Conservation (phyloP, 2,888 invertebrate species). For the Alentia gelatinosa region DNA sequence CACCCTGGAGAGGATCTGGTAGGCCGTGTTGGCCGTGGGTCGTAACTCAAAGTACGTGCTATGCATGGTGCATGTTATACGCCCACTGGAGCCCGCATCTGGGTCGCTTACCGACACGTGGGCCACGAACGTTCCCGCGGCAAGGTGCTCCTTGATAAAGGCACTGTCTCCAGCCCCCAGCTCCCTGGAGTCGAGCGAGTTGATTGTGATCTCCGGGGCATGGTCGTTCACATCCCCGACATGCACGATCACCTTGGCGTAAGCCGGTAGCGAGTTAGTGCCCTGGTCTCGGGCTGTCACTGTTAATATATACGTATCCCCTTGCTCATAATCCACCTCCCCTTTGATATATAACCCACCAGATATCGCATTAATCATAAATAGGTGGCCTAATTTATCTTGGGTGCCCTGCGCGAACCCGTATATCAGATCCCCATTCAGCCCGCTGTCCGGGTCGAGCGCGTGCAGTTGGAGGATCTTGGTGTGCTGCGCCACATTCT, state of each 20-base stretch:
- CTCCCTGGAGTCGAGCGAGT: slow-evolving; percentile 36
- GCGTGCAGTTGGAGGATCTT: slow-evolving; percentile 62
- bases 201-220: slow-evolving; percentile 36
- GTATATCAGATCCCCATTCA: slow-evolving; percentile 63
- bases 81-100: slow-evolving; percentile 83
- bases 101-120: slow-evolving; percentile 54
- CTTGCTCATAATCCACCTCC: slow-evolving; percentile 51
- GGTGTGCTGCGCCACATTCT: slow-evolving; percentile 48
- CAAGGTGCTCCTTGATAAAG: slow-evolving; percentile 60
- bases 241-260: slow-evolving; percentile 27
- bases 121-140: slow-evolving; percentile 53
- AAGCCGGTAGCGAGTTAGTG: slow-evolving; percentile 20
- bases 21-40: slow-evolving; percentile 46
- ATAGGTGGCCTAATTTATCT: neutral
- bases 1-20: slow-evolving; percentile 59
- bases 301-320: neutral
- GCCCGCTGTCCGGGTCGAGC: slow-evolving; percentile 62
- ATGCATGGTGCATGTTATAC: slow-evolving; percentile 27
- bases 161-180: slow-evolving; percentile 28
- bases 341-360: slow-evolving; percentile 45
- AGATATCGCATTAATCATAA: slow-evolving; percentile 32
- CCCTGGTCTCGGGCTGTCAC: slow-evolving; percentile 41
- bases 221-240: slow-evolving; percentile 44
- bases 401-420: slow-evolving; percentile 40
- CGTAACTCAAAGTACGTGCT: slow-evolving; percentile 54